Conservation (phyloP, 2,888 invertebrate species). For the Horisme vitalbata region DNA sequence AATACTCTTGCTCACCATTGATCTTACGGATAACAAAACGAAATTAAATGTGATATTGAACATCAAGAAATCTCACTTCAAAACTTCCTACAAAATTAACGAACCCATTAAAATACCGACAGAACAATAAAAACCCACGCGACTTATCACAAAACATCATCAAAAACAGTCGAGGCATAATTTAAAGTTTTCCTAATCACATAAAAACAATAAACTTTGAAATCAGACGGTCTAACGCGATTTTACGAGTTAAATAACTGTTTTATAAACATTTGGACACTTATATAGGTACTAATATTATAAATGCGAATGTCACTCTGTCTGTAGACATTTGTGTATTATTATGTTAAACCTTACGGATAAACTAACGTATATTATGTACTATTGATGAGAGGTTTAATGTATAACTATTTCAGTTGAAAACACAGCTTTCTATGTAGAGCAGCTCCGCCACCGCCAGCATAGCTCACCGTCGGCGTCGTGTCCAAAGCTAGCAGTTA, state of each 20-base stretch:
- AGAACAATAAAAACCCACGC: slow-evolving; percentile 33
- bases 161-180: slow-evolving; percentile 43
- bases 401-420: too few species aligned
- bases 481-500: too few species aligned
- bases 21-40: slow-evolving; percentile 5
- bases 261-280: slow-evolving; percentile 45
- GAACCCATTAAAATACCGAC: slow-evolving; percentile 32
- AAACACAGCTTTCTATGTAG: too few species aligned
- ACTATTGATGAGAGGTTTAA: too few species aligned
- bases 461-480: too few species aligned
- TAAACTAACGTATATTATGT: too few species aligned
- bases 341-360: too few species aligned
- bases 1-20: not conserved
- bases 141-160: slow-evolving; percentile 43
- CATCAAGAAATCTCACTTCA: slow-evolving; percentile 18
- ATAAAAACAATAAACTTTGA: slow-evolving; percentile 51
- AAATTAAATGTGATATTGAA: slow-evolving; percentile 14
- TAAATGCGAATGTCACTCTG: too few species aligned
- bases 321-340: too few species aligned
- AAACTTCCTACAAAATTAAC: slow-evolving; percentile 26
- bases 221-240: slow-evolving; percentile 49
- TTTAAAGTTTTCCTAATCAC: slow-evolving; percentile 37
- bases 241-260: slow-evolving; percentile 56
- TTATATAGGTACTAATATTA: too few species aligned
- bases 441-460: too few species aligned